Base-by-base conservation (phyloP, 2,888 invertebrate genomes). In the Spilosoma lubricipeda region DNA sequence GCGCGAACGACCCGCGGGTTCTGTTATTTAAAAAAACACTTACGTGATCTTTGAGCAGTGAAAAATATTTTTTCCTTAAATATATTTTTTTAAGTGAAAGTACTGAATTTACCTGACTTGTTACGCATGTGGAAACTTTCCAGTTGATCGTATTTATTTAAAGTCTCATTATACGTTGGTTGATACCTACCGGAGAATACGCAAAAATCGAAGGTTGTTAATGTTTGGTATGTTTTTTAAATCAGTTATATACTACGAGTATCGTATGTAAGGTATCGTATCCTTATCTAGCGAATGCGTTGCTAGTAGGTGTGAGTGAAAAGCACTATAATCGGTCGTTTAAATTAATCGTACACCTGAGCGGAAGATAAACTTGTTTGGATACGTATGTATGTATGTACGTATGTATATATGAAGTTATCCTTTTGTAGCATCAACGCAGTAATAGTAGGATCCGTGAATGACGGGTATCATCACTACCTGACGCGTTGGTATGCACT, bases 71-170 rank as follows among this genome's bases (percentile, higher is more conserved):
- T 36, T 36, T 36, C 33, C 33, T 33, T 33, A 33, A 82, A 83
- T 81, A 81, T 76, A 84, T 84, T 77, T 82, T 79, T 73, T 71
- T 48, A 77, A 89, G 90, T 90, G 90, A 92, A 91, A 90, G 90
- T 88, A 90, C 75, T 73, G 78, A 42, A 80, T 76, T 82, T 80
- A 77, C 84, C 84, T 87, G 88, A 90, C 90, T 90, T 92, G 89
- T 93, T 93, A 88, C 82, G 93, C 93, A 88, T 82, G 86, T 87
- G 88, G 87, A 90, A 89, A 89, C 81, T 84, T 88, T 88, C 86
- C 83, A 76, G 77, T 79, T 83, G 39, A 63, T 85, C 74, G 36
- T 69, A 76, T 85, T 83, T n/a, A n/a, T n/a, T 84, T 80, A 85
- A 85, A 76, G 23, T 64, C 76, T 81, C 74, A 70, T 64, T 71